Conservation (phyloP, 2,888 invertebrate species). For the Ornithoptera priamus region DNA sequence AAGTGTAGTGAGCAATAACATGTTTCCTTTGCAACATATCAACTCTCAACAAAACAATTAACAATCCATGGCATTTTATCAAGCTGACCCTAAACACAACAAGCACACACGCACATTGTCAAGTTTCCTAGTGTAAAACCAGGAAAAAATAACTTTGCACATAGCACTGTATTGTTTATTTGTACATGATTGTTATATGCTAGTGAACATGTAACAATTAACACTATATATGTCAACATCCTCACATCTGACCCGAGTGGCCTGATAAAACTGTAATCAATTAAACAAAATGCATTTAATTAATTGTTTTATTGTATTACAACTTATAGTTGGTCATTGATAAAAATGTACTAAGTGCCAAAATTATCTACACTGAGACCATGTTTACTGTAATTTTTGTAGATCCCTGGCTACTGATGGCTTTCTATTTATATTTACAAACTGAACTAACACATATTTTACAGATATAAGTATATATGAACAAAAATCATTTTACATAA, state of each 20-base stretch:
- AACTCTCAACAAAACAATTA: constrained; percentile 16
- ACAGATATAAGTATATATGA: too few species aligned
- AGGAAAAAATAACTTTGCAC: constrained; percentile 17
- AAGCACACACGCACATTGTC: constrained; percentile 13
- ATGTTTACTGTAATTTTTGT: too few species aligned
- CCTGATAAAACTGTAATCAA: not conserved
- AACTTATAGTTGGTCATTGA: not conserved
- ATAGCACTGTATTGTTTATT: not conserved
- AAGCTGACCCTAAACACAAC: constrained; percentile 15
- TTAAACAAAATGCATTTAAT: not conserved
- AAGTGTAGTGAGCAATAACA: too few species aligned
- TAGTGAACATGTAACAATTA: constrained; percentile 15
- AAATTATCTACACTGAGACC: too few species aligned
- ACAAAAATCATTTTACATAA: too few species aligned
- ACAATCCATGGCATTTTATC: constrained; percentile 13
- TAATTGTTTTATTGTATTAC: not conserved
- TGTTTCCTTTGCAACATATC: not conserved
- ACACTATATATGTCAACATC: constrained; percentile 1
- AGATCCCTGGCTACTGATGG: too few species aligned
- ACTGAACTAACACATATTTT: too few species aligned
- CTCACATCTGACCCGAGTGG: constrained; percentile 10
- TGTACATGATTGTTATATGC: constrained; percentile 6
- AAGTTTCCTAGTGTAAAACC: constrained; percentile 16
- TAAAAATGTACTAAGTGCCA: too few species aligned
- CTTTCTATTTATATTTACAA: too few species aligned